Evolutionary conservation across 1,140 invertebrate genomes (phyloP).

Genomic region (Lethocerus indicus): DNA sequence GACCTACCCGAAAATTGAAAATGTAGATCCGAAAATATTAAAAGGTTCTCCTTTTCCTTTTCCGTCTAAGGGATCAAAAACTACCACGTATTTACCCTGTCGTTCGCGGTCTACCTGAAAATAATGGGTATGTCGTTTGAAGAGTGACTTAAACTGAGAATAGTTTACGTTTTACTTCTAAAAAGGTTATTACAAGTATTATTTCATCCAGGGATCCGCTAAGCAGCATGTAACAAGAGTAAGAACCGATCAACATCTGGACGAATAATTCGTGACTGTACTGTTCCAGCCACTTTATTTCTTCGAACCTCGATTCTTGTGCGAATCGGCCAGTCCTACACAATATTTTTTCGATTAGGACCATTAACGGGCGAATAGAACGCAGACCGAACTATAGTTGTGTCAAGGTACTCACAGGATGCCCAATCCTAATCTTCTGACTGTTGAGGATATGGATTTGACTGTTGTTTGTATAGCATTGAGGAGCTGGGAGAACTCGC

Average conservation of each 20-base stretch:
- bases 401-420: too few relatives aligned
- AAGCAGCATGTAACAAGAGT: constrained; percentile 77
- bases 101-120: constrained; percentile 67
- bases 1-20: constrained; percentile 74
- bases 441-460: too few relatives aligned
- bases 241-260: constrained; percentile 94
- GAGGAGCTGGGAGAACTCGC: too few relatives aligned
- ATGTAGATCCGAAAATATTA: constrained; percentile 97
- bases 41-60: constrained; percentile 99
- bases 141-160: background rate
- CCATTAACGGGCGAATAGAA: too few relatives aligned
- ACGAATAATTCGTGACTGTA: constrained; percentile 95
- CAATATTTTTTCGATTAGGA: too few relatives aligned
- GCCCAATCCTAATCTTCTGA: too few relatives aligned
- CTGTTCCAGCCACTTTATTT: constrained; percentile 96
- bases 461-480: too few relatives aligned
- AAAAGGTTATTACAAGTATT: constrained; percentile 51
- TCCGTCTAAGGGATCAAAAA: constrained; percentile 97
- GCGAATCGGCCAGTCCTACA: too few relatives aligned
- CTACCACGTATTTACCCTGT: constrained; percentile 94
- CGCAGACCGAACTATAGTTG: too few relatives aligned
- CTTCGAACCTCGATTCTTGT: too few relatives aligned
- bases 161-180: background rate
- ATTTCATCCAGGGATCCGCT: constrained; percentile 90
- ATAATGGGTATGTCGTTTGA: constrained; percentile 5